These are phyloP conservation scores for Prosapia bicincta DNA, from an alignment of 2,888 invertebrate genomes.

Conservation along the genomic window DNA sequence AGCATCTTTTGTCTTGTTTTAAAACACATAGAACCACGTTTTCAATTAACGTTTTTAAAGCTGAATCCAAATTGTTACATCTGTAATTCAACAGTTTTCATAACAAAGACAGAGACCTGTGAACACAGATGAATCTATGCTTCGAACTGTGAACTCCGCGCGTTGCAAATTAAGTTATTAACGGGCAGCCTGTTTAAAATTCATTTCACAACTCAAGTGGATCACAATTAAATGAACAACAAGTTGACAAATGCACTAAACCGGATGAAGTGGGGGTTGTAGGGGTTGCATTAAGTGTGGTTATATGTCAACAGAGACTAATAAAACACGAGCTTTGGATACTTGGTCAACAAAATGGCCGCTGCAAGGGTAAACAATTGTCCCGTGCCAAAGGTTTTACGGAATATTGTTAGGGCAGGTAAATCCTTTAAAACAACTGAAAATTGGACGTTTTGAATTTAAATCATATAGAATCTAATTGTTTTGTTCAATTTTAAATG, in stretches of 20 bases:
- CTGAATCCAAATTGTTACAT: too few relatives aligned
- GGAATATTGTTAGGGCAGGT: background rate
- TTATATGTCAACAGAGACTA: background rate
- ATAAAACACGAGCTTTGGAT: background rate
- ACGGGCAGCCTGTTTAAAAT: background rate
- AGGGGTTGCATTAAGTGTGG: background rate
- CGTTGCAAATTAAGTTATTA: background rate
- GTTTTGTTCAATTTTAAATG: too few relatives aligned
- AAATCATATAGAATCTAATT: too few relatives aligned
- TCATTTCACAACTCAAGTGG: background rate
- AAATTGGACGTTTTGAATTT: too few relatives aligned
- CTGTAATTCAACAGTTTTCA: too few relatives aligned
- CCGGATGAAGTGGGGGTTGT: background rate
- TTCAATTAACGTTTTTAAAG: too few relatives aligned
- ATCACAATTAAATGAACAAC: background rate
- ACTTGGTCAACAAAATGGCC: background rate
- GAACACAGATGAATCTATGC: background rate
- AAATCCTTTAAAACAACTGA: too few relatives aligned
- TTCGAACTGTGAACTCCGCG: background rate
- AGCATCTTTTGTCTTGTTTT: too few relatives aligned
- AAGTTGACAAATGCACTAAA: background rate
- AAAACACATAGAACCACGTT: too few relatives aligned
- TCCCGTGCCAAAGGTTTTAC: background rate
- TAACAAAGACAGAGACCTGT: too few relatives aligned
- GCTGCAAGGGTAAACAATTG: background rate